A percentile compares a stretch with the other conserved stretches of the same genome.
Conservation (phyloP, 2,888 invertebrate species). For the Urechis unicinctus region DNA sequence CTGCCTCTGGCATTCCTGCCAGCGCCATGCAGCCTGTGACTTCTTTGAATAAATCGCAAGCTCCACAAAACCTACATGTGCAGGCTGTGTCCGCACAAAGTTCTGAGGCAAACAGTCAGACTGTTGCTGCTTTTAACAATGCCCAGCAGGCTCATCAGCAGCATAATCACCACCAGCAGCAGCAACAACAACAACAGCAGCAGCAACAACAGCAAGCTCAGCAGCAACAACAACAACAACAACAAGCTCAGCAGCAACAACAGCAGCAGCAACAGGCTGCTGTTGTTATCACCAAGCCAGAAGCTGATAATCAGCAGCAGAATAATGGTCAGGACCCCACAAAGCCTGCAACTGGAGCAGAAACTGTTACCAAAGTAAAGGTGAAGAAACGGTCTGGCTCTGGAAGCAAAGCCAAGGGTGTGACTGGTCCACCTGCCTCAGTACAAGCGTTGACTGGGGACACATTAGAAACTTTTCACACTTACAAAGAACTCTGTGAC, state of each 20-base stretch:
- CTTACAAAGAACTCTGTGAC: conserved; percentile 13
- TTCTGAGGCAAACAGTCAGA: neutral
- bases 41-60: neutral
- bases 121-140: neutral
- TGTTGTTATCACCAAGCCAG: neutral
- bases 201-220: neutral
- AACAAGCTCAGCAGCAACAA: neutral
- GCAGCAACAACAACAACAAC: neutral
- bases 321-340: too few species aligned
- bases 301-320: too few species aligned
- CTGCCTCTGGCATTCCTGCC: neutral
- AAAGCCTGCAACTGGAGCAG: too few species aligned
- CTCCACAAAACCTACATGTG: neutral
- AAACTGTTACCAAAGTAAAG: neutral
- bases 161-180: neutral
- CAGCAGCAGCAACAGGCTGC: too few species aligned
- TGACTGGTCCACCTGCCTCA: neutral
- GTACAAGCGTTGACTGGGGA: neutral
- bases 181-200: neutral
- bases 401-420: neutral
- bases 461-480: conserved; percentile 13
- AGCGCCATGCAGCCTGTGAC: neutral
- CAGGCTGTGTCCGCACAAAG: neutral
- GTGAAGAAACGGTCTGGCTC: neutral
- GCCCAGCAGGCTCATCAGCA: neutral